These are phyloP conservation scores for Melipona beecheii DNA, from an alignment of 2,888 invertebrate genomes.

Conservation along the genomic window DNA sequence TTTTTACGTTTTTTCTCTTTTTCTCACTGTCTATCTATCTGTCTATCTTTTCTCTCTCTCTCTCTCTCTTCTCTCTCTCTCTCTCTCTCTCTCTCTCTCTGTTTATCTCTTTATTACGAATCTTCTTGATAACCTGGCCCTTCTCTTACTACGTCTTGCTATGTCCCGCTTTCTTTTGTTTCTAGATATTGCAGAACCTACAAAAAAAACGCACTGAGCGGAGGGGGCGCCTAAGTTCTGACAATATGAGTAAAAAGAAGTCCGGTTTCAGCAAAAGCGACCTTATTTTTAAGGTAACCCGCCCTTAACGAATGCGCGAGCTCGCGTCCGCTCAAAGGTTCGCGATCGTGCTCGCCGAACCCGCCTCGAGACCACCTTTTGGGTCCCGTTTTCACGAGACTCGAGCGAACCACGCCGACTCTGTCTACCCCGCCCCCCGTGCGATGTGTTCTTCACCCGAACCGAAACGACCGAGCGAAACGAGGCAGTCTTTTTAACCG, in stretches of 20 bases:
- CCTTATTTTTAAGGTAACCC: constrained; percentile 99
- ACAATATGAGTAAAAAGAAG: constrained; percentile 94
- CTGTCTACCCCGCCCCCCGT: not conserved
- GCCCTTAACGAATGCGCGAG: constrained; percentile 84
- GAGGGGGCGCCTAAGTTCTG: constrained; percentile 98
- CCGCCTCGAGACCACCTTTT: constrained; percentile 59
- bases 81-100: constrained; percentile 28
- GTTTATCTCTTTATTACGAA: constrained; percentile 70
- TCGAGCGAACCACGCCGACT: constrained; percentile 69
- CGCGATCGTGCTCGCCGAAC: constrained; percentile 54
- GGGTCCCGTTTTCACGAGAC: constrained; percentile 72
- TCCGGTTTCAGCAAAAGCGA: constrained; percentile 97
- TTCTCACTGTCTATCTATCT: constrained; percentile 4
- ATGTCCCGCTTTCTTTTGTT: constrained; percentile 90
- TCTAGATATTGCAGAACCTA: constrained; percentile 99
- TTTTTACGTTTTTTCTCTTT: constrained; percentile 30
- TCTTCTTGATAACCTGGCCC: constrained; percentile 82
- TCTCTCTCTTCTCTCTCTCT: constrained; percentile 38
- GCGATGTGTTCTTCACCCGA: constrained; percentile 3
- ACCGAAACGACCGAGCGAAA: not conserved
- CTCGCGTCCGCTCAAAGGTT: constrained; percentile 78
- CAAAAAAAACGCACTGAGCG: constrained; percentile 99
- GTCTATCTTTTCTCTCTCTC: not conserved
- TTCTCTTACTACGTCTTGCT: constrained; percentile 91
- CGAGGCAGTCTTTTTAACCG: not conserved